Evolutionary conservation across 2,797 vertebrate species (phyloP).

Genomic region (Hozukius guyotensis): DNA sequence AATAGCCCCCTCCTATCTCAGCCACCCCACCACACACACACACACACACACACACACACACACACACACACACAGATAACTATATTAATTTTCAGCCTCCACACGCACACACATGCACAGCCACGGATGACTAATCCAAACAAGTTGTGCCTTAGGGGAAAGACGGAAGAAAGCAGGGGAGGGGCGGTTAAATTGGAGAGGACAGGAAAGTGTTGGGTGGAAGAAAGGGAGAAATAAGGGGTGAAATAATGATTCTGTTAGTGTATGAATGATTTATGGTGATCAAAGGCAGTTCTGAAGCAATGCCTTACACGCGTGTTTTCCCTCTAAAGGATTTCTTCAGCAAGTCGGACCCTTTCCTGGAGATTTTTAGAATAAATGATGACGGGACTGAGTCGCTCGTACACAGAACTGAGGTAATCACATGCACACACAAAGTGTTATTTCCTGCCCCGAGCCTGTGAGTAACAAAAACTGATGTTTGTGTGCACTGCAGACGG

Average conservation of each 20-base stretch:
- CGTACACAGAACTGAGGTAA: conserved; percentile 97
- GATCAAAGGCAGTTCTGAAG: conserved; percentile 50
- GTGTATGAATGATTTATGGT: conserved; percentile 63
- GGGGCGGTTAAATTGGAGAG: conserved; percentile 47
- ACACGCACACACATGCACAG: conserved; percentile 7
- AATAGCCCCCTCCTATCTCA: conserved; percentile 53
- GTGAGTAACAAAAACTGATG: neutral
- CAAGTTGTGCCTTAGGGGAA: conserved; percentile 67
- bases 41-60: conserved; percentile 28
- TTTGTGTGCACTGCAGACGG: conserved; percentile 82
- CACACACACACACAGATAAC: conserved; percentile 58
- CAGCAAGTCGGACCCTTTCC: conserved; percentile 99
- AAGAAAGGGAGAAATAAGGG: conserved; percentile 27
- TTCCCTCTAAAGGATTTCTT: conserved; percentile 94
- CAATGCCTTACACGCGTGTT: conserved; percentile 28
- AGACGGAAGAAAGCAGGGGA: conserved; percentile 49
- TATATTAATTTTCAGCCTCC: conserved; percentile 72
- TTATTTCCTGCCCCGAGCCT: neutral
- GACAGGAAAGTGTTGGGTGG: conserved; percentile 36
- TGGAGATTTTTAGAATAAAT: conserved; percentile 98
- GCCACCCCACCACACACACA: conserved; percentile 24
- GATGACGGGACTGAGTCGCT: conserved; percentile 96
- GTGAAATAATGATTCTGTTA: conserved; percentile 56
- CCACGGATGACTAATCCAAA: conserved; percentile 75
- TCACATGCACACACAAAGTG: conserved; percentile 16